Conservation (phyloP, 2,113 vertebrate genomes). For the Probosciger aterrimus region DNA sequence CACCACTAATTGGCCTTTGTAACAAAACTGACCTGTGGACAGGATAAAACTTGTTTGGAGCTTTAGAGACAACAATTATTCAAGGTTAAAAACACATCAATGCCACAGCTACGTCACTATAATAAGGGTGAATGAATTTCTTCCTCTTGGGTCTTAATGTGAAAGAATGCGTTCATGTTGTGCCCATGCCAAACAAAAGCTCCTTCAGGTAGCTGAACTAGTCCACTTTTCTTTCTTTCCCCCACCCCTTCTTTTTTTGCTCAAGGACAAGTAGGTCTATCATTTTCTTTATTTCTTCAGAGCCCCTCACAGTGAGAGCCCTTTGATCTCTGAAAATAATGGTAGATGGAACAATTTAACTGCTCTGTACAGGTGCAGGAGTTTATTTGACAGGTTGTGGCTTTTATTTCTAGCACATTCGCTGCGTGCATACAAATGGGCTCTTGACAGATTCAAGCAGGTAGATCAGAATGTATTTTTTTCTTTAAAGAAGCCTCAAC, state of each 20-base stretch:
- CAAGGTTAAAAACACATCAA: conserved; percentile 84
- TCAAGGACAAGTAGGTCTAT: conserved; percentile 74
- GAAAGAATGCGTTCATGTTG: conserved; percentile 77
- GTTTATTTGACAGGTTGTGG: conserved; percentile 76
- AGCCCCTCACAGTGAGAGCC: conserved; percentile 67
- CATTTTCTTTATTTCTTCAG: conserved; percentile 70
- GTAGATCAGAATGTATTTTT: conserved; percentile 62
- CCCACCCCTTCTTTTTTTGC: conserved; percentile 46
- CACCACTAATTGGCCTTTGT: conserved; percentile 97
- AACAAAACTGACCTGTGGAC: conserved; percentile 98
- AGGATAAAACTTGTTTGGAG: conserved; percentile 93
- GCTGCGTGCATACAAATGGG: conserved; percentile 71
- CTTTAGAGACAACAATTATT: conserved; percentile 89
- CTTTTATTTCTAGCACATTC: conserved; percentile 81
- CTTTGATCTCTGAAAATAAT: conserved; percentile 80
- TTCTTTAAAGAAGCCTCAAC: conserved; percentile 45
- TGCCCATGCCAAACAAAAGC: conserved; percentile 75
- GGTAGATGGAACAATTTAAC: conserved; percentile 78
- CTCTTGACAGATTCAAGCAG: conserved; percentile 75
- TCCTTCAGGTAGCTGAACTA: conserved; percentile 74
- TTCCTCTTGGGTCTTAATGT: conserved; percentile 76
- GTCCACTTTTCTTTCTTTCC: conserved; percentile 31
- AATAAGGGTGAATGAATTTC: conserved; percentile 80
- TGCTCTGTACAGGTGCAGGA: conserved; percentile 78
- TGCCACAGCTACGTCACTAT: conserved; percentile 76